Evolutionary conservation across 2,113 vertebrate species (phyloP), one percentile per base, ranked within the genome.

Genomic region (Recurvirostra avosetta): DNA sequence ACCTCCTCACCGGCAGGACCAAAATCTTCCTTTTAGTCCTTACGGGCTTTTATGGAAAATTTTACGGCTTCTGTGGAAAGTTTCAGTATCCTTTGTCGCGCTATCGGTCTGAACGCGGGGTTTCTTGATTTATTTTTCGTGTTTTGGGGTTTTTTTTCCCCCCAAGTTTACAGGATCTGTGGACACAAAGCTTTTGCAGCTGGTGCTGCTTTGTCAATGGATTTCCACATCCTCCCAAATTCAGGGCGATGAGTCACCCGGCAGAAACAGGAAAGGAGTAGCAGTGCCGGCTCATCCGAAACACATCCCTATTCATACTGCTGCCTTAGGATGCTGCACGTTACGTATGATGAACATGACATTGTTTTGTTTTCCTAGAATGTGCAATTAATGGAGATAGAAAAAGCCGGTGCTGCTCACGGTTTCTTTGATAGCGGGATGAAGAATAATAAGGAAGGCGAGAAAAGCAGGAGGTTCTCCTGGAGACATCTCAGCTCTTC

Each of bases 151-250:
- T n/a, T 68, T 22, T 45, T 22, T 17, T 3, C 3, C 2, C 23
- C 7, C 36, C 4, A n/a, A 90, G 29, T 72, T 75, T 67, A 36
- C 58, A 80, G 79, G 75, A 52, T 86, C 65, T 40, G 2, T 38
- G 70, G 65, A n/a, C 83, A 67, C 76, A 89, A 86, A 92, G 52
- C 84, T 53, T 75, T 81, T 92, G 88, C 92, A 95, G 88, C 92
- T 93, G 90, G 15, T 81, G 86, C 72, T 41, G 47, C 65, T 94
- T 89, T 81, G 52, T 88, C 89, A 88, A 16, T 71, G 83, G 63
- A 12, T 79, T 91, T 90, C 68, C 76, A 55, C 83, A 84, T 95
- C 86, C 86, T 94, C 79, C 75, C 73, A 29, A 25, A 63, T 47
- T 80, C 17, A 30, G 62, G 76, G 13, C 3, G 62, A 61, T 92